Evolutionary conservation across 2,888 invertebrate genomes (phyloP).

Genomic region (Folsomia candida): DNA sequence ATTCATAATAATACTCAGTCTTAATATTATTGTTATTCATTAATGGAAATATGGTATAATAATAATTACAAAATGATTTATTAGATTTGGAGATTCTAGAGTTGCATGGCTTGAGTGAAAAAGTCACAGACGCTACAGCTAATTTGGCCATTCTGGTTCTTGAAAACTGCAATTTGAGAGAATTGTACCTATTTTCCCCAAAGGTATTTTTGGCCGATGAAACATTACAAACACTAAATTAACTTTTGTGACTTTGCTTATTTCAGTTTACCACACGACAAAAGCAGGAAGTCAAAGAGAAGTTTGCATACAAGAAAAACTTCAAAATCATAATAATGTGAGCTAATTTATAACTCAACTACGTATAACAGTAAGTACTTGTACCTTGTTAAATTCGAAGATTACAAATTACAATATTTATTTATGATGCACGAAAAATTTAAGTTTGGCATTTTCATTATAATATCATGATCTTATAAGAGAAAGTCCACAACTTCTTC

Average conservation of each 20-base stretch:
- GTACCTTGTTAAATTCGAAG: no score
- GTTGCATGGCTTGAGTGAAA: neutral
- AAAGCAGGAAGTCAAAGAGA: neutral
- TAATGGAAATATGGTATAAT: neutral
- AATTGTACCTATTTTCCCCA: slow-evolving; percentile 4
- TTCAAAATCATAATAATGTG: neutral
- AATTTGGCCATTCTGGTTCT: neutral
- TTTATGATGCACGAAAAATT: no score
- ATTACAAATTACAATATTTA: no score
- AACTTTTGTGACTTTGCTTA: neutral
- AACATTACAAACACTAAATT: neutral
- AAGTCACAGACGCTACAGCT: neutral
- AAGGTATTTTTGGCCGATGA: neutral
- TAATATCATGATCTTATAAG: slow-evolving; percentile 13
- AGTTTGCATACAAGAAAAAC: neutral
- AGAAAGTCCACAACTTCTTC: slow-evolving; percentile 74
- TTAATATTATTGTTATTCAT: no score
- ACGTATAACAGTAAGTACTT: no score
- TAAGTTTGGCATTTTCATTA: no score
- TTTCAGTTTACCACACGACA: neutral
- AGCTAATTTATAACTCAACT: neutral
- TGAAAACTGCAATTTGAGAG: neutral
- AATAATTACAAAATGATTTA: neutral
- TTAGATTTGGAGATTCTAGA: neutral
- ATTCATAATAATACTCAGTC: neutral